Conservation (phyloP, 2,113 vertebrate species). For the Steatornis caripensis region DNA sequence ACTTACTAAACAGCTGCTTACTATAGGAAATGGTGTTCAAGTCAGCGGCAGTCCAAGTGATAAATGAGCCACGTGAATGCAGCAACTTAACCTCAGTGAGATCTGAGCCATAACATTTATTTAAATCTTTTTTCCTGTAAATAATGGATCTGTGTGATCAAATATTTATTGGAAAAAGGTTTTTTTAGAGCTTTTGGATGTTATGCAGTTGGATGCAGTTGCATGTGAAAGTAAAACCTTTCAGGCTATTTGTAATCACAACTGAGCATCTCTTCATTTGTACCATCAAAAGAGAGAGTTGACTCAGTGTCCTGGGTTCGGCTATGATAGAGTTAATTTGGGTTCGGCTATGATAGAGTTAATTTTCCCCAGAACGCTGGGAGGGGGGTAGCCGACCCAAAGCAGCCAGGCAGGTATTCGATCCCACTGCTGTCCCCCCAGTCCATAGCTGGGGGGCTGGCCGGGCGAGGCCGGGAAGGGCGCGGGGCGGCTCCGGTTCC, state of each 20-base stretch:
- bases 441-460: too few relatives aligned
- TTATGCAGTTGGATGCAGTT: not conserved
- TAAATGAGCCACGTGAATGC: conserved; percentile 5
- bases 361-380: too few relatives aligned
- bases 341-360: too few relatives aligned
- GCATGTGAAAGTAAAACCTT: not conserved
- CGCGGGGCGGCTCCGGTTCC: too few relatives aligned
- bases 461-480: too few relatives aligned
- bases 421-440: too few relatives aligned
- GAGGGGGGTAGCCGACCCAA: too few relatives aligned
- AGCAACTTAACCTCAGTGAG: conserved; percentile 21
- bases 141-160: conserved; percentile 22
- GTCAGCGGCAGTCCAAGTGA: not conserved
- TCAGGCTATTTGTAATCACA: not conserved
- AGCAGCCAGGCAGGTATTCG: too few relatives aligned
- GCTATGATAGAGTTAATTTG: too few relatives aligned
- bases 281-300: not conserved
- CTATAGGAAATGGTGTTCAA: not conserved
- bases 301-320: too few relatives aligned
- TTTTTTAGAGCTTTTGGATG: not conserved
- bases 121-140: not conserved
- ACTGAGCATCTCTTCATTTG: not conserved
- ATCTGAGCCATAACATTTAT: conserved; percentile 22
- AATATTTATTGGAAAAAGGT: conserved; percentile 23
- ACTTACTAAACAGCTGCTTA: conserved; percentile 50